Evolutionary conservation across 2,888 invertebrate species (phyloP).

Genomic region (Vandiemenella viatica): DNA sequence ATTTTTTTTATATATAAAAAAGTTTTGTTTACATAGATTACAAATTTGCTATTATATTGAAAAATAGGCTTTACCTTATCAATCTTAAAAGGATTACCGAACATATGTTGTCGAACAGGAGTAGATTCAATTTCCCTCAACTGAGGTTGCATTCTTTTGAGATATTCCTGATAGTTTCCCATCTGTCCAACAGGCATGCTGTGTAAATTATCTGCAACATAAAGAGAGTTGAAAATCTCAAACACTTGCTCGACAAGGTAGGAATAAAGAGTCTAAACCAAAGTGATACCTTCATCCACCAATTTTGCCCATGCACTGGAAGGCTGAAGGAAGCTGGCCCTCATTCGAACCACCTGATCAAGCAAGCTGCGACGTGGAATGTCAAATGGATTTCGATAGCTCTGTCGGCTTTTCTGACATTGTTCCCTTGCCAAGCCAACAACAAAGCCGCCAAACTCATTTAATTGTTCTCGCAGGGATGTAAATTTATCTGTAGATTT

Average conservation of each 20-base stretch:
- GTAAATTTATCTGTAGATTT: constrained; percentile 51
- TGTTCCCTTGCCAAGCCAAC: constrained; percentile 46
- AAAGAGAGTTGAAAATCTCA: not conserved
- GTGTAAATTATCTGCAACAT: constrained; percentile 62
- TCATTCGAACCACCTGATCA: constrained; percentile 88
- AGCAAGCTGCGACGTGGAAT: constrained; percentile 76
- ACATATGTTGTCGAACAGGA: constrained; percentile 94
- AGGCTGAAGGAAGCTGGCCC: constrained; percentile 79
- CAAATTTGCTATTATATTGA: too few species aligned
- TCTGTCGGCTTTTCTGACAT: constrained; percentile 41
- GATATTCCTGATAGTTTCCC: constrained; percentile 99
- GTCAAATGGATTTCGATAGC: constrained; percentile 89
- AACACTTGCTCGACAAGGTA: not conserved
- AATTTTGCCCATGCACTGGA: constrained; percentile 56
- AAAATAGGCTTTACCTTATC: constrained; percentile 74
- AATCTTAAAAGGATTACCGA: constrained; percentile 98
- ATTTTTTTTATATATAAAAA: too few species aligned
- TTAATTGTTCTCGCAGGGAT: constrained; percentile 66
- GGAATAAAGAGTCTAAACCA: not conserved
- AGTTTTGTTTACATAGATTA: too few species aligned
- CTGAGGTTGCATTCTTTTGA: constrained; percentile 85
- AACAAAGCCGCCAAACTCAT: constrained; percentile 72
- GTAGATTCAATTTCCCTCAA: constrained; percentile 87
- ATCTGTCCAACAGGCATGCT: constrained; percentile 93
- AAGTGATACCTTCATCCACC: constrained; percentile 49